Conservation (phyloP, 2,888 invertebrate species). For the Linnaemya tessellans region DNA sequence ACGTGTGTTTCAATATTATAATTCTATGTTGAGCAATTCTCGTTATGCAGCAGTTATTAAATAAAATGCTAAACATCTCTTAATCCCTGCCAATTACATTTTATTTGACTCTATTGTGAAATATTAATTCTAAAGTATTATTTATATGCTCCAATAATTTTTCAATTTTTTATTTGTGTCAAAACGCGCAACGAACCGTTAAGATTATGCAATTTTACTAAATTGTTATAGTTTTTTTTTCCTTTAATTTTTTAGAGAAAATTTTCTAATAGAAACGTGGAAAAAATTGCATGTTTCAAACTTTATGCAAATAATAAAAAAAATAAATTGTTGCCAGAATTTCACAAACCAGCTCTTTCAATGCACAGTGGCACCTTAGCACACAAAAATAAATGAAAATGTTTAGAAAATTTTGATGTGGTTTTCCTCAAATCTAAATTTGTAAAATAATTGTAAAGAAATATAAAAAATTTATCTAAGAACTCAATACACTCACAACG, state of each 20-base stretch:
- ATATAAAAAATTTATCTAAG: too few species aligned
- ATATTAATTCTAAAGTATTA: neutral
- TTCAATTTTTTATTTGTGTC: neutral
- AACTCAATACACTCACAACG: too few species aligned
- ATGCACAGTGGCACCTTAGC: neutral
- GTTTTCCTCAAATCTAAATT: too few species aligned
- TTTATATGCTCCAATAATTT: slow-evolving; percentile 26
- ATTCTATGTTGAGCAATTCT: too few species aligned
- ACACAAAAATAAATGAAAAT: neutral
- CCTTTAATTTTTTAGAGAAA: neutral
- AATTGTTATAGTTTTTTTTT: neutral
- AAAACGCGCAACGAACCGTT: slow-evolving; percentile 15
- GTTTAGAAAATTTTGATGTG: too few species aligned
- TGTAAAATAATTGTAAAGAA: too few species aligned
- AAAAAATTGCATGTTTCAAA: neutral
- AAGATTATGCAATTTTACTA: neutral
- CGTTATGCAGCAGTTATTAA: too few species aligned
- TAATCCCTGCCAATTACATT: neutral
- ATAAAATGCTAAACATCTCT: neutral
- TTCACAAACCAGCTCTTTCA: neutral
- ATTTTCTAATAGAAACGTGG: neutral
- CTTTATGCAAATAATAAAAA: neutral
- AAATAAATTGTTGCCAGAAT: neutral
- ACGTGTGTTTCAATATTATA: too few species aligned
- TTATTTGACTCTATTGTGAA: neutral